Base-by-base conservation (phyloP, 2,797 vertebrate genomes). In the Synanceia verrucosa region DNA sequence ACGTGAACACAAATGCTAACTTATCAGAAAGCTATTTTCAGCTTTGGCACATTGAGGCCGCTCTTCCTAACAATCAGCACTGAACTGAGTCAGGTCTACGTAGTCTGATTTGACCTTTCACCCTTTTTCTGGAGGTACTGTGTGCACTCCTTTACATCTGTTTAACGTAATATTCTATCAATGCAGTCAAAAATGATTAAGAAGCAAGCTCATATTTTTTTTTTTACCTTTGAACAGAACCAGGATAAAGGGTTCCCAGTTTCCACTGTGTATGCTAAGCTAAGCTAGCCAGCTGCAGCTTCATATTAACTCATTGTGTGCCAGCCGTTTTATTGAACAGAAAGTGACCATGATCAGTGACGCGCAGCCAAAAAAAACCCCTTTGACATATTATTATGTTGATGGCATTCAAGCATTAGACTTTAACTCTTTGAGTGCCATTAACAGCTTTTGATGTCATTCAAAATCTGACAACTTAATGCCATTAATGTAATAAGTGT, bases 81-180 rank as follows among this genome's bases (percentile, higher is more conserved):
- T 34, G 57, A 81, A 85, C 79, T 81, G 85, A 88, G 80, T 87
- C 84, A 82, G 79, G 73, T 79, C 80, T 69, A 3, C 46, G 65
- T 65, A 64, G 57, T 78, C 73, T 50, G 58, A 79, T 57, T 44
- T 83, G 78, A 91, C 83, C 85, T 84, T 83, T 85, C 60, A 82
- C 73, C 77, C 41, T 55, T 75, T 34, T 70, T 39, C 29, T 72
- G 26, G 37, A 69, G 63, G 19, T 29, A 10, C 21, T 78, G 56
- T 19, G 31, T 24, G 19, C 18, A 48, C 36, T 48, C 39, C 39
- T 33, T 48, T 44, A 11, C 13, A 31, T 57, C 33, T 71, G 43
- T 53, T n/a, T 55, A 18, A 43, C 33, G 47, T 52, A 34, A 31
- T 19, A 52, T 55, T 61, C n/a, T 23, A 4, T 23, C 2, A 19